Evolutionary conservation across 2,888 invertebrate genomes (phyloP), one percentile per base, ranked within the genome.

Genomic region (Andrena dorsata): DNA sequence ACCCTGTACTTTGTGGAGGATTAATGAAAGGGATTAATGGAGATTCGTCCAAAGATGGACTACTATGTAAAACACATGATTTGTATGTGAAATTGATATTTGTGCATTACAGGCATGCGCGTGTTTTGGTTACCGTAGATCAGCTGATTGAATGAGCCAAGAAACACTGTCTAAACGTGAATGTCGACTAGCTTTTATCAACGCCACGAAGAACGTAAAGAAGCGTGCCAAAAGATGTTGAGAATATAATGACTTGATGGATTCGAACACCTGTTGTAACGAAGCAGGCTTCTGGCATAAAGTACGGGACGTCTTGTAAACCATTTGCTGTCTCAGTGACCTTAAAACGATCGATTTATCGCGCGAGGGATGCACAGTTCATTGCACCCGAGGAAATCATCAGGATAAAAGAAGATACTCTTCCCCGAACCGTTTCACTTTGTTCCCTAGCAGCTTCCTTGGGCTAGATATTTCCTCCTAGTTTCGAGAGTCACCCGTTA

Each of bases 221-320:
- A 56, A 23, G 23, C 56, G 56, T 56, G 56, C 56, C 56, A 56
- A 56, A 56, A 56, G 56, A 56, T 56, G 23, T 23, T 56, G 20
- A 26, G 20, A 56, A 56, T 23, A 56, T 26, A 56, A 20, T 51
- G 20, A 56, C 56, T 56, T 23, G 56, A 56, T 56, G 56, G 23
- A 56, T 23, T 20, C 10, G 56, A 23, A 23, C 56, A 56, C 56
- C 56, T 56, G 56, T 56, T 56, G 56, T 56, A 56, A 56, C 23
- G 56, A 56, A 56, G 23, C 23, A 56, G 13, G 23, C 23, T 56
- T 56, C 56, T 56, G 56, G 26, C 56, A 56, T 26, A 26, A 56
- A 23, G 56, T 56, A 10, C 56, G 23, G 56, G 56, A 26, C 56
- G 26, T 13, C 26, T 10, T 26, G 56, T 56, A 56, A 56, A 10